A percentile compares a stretch with the other conserved stretches of the same genome.
Conservation (phyloP, 1,140 invertebrate species). For the Drosophila miranda region DNA sequence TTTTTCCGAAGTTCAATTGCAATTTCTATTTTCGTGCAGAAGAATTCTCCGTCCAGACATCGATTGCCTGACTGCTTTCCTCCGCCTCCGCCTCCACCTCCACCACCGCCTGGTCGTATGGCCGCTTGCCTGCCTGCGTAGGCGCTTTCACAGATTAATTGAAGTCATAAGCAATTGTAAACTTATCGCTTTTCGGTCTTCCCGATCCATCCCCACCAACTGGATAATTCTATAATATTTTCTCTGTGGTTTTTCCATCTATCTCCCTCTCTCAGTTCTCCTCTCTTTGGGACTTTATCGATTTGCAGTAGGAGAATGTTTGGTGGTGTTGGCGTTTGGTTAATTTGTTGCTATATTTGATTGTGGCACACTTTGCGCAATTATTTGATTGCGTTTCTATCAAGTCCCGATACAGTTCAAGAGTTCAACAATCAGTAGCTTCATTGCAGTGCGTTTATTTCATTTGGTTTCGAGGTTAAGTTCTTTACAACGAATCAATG, state of each 20-base stretch:
- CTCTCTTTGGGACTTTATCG: constrained; percentile 21
- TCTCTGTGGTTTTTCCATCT: constrained; percentile 34
- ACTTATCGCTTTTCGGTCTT: constrained; percentile 69
- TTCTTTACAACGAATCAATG: constrained; percentile 27
- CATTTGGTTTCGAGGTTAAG: constrained; percentile 49
- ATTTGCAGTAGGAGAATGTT: constrained; percentile 39
- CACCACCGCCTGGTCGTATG: no score
- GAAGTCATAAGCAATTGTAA: constrained; percentile 82
- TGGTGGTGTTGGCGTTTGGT: constrained; percentile 67
- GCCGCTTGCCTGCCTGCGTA: constrained; percentile 54
- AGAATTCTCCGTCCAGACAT: constrained; percentile 22
- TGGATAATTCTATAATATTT: constrained; percentile 56
- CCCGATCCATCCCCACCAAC: constrained; percentile 48
- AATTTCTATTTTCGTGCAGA: constrained; percentile 69
- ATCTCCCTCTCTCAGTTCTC: constrained; percentile 25
- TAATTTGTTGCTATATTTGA: constrained; percentile 80
- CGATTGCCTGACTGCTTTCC: constrained; percentile 2
- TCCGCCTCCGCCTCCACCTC: neutral
- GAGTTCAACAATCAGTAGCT: constrained; percentile 77
- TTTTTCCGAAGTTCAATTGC: constrained; percentile 43
- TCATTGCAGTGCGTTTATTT: constrained; percentile 46
- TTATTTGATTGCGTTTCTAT: constrained; percentile 80
- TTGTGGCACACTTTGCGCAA: constrained; percentile 80
- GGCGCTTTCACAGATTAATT: constrained; percentile 82
- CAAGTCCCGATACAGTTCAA: constrained; percentile 77